These are phyloP conservation scores for Mesembrinibis cayennensis DNA, from an alignment of 2,113 vertebrate genomes.

Conservation along the genomic window DNA sequence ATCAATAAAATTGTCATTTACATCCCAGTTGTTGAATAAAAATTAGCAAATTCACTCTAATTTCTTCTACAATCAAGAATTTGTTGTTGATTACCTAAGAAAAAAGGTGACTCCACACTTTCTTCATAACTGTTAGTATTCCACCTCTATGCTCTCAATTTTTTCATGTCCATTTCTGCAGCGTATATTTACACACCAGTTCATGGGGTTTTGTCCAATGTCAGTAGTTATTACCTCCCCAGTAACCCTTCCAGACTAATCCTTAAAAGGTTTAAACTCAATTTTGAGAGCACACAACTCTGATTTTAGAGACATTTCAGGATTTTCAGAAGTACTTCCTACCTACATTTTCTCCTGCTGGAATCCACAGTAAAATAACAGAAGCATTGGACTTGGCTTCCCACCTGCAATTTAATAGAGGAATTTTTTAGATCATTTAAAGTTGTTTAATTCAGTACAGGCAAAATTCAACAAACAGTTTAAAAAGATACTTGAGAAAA, in stretches of 20 bases:
- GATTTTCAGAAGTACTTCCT: neutral
- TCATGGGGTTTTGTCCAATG: neutral
- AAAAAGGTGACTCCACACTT: neutral
- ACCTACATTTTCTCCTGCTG: neutral
- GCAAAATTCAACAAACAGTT: neutral
- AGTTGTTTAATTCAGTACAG: neutral
- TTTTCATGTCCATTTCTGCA: neutral
- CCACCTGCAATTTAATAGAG: neutral
- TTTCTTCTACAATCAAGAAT: neutral
- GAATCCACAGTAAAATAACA: neutral
- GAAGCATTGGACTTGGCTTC: neutral
- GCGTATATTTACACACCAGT: neutral
- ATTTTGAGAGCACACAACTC: neutral
- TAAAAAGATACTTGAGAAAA: neutral
- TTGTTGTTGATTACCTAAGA: neutral
- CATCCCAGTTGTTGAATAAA: neutral
- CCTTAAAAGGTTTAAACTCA: neutral
- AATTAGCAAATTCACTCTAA: neutral
- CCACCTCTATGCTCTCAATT: rapidly evolving
- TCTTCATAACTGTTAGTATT: neutral
- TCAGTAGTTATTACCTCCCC: neutral
- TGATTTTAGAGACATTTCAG: neutral
- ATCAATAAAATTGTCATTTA: neutral
- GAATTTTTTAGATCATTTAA: neutral
- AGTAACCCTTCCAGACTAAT: neutral